These are phyloP conservation scores for Morpho helenor DNA, from an alignment of 2,888 invertebrate genomes.

Conservation along the genomic window DNA sequence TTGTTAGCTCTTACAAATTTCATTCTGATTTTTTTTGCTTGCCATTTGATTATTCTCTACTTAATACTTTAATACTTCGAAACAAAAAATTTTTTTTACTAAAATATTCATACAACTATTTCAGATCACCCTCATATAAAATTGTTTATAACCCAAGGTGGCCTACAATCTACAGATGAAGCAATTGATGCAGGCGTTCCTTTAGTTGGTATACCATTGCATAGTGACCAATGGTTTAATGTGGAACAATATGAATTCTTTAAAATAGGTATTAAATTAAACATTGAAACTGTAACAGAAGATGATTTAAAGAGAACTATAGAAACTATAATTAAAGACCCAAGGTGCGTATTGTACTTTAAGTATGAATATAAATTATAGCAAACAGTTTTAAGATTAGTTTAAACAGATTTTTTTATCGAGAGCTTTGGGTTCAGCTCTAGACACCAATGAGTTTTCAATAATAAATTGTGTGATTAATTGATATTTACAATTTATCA, in stretches of 20 bases:
- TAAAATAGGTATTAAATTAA: conserved; percentile 41
- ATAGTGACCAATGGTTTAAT: conserved; percentile 54
- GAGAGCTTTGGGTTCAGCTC: too few species aligned
- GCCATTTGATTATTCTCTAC: too few species aligned
- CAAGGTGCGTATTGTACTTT: conserved; percentile 6
- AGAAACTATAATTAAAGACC: conserved; percentile 29
- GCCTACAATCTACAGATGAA: conserved; percentile 60
- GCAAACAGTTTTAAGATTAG: too few species aligned
- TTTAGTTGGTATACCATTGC: conserved; percentile 51
- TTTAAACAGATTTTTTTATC: too few species aligned
- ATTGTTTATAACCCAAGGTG: conserved; percentile 54
- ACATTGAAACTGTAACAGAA: conserved; percentile 36
- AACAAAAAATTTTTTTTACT: too few species aligned
- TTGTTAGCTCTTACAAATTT: neutral
- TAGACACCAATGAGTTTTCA: too few species aligned
- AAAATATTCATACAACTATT: neutral
- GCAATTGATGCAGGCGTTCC: conserved; percentile 53
- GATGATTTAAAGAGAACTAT: conserved; percentile 34
- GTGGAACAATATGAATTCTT: conserved; percentile 37
- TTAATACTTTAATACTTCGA: too few species aligned
- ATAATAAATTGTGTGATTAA: too few species aligned
- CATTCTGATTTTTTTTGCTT: too few species aligned
- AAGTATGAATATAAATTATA: too few species aligned
- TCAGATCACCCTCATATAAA: conserved; percentile 31
- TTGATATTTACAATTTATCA: too few species aligned